Conservation (phyloP, 2,797 vertebrate genomes). For the Cryptoprocta ferox region DNA sequence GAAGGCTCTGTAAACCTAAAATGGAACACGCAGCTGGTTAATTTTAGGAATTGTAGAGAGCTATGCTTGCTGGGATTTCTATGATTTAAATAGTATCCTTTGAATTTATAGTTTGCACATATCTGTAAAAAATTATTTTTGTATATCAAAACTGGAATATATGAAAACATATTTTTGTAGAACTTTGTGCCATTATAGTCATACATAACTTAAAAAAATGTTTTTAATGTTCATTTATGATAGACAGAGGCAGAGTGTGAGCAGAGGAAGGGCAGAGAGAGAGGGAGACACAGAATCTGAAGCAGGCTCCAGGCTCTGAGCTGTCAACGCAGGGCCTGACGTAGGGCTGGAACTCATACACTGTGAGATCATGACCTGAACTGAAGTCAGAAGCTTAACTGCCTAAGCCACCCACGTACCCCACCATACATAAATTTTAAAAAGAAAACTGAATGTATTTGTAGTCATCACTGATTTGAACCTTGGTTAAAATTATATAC, state of each 20-base stretch:
- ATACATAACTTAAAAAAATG: constrained; percentile 47
- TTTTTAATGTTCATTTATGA: too few species aligned
- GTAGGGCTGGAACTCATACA: too few species aligned
- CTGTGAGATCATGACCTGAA: too few species aligned
- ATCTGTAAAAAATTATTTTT: constrained; percentile 69
- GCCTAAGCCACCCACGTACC: too few species aligned
- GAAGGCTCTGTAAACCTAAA: background rate
- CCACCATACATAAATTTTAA: constrained; percentile 27
- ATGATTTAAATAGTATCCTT: background rate
- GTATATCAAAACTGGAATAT: constrained; percentile 51
- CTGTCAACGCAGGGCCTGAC: too few species aligned
- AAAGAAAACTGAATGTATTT: constrained; percentile 69
- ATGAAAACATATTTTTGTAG: constrained; percentile 74
- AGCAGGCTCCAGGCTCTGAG: too few species aligned
- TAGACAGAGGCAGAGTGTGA: too few species aligned
- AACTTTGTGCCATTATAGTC: constrained; percentile 36
- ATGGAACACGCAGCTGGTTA: background rate
- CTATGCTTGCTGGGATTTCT: background rate
- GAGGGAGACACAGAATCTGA: too few species aligned
- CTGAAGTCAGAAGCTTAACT: too few species aligned
- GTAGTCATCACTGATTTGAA: constrained; percentile 73
- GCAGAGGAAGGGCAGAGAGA: too few species aligned
- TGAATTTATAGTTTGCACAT: constrained; percentile 34
- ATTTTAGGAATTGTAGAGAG: background rate
- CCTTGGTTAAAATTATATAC: constrained; percentile 50